Base-by-base conservation (phyloP, 2,797 vertebrate species). In the Arrhamphus sclerolepis region DNA sequence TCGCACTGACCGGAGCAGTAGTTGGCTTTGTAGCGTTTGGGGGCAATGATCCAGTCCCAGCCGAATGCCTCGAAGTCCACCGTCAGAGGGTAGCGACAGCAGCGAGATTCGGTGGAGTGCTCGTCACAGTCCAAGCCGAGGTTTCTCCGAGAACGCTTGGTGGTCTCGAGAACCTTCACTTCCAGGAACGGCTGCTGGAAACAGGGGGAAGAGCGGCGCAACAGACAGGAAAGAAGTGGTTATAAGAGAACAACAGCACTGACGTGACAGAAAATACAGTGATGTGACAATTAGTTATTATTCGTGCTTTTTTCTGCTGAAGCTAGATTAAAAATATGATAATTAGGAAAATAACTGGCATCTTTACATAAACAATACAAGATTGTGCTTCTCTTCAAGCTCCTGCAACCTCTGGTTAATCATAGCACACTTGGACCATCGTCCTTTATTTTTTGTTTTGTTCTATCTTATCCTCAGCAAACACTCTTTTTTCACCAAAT, bases 31-130 rank as follows among this genome's bases (percentile, higher is more conserved):
- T 98, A 98, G 56, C 97, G 94, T 83, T 98, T 99, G 64, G 97
- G 97, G 0, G 97, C 97, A 76, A 99, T 99, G 91, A 99, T 99
- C 97, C 97, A 99, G 92, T 99, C 97, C 97, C 97, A 99, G 77
- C 97, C 97, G 14, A 99, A 99, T 1, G 97, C 97, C 86, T 99
- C 96, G 54, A 99, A 98, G 90, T 99, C 97, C 77, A 98, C 97
- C 0, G 97, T 99, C 52, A 99, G 94, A 0, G 97, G 97, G 82
- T 98, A 99, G 64, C 97, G 95, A 81, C 97, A 99, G 91, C 97
- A 98, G 75, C 97, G 96, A 0, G 97, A 98, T 88, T 99, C 97
- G 0, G 95, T 96, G 0, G 96, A 98, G 86, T 98, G 96, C 83
- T 98, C 97, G 26, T 98, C 97, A 9, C 97, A 99, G 91, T 99